Base-by-base conservation (phyloP, 1,140 invertebrate species). In the Himalopsyche phryganea region DNA sequence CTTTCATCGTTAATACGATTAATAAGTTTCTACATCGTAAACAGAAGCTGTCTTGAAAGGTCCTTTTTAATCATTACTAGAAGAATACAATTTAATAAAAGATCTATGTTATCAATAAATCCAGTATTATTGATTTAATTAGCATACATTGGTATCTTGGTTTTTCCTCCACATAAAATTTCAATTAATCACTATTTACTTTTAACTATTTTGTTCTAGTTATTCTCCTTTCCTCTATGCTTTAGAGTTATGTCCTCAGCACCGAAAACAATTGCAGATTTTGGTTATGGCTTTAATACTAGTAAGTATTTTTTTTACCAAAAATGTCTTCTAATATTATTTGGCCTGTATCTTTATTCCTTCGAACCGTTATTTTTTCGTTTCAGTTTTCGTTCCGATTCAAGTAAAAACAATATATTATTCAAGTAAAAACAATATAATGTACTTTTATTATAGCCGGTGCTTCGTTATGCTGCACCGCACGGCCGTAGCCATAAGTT, bases 241-340 rank as follows among this genome's bases (percentile, higher is more conserved):
- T 41, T 56, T 15, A 49, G 54, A 49, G 42, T 32, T 13, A 56
- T 56, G 54, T 47, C 23, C 2, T 49, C 35, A 19, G 18, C 20
- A 44, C 54, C 46, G 5, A 56, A 56, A 42, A 68, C 67, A 44
- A 57, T 74, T 19, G 58, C 60, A 40, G 76, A 71, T 15, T 72
- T 80, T 58, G 78, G 79, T 14, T 80, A 79, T 45, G 70, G 59
- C 11, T 80, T 80, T 58, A 77, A 79, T 61, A 53, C 67, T 58
- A 69, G 77, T 79, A 67, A 67, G 60, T 51, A 40, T 9, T 9
- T 28, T 9, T 9, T 28, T 28, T 9, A 5, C 9, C 23, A 28
- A 28, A n/a, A n/a, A n/a, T n/a, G n/a, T n/a, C n/a, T 35, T 35
- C n/a, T 35, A 7, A 35, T 35, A 35, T 6, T 35, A 35, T 35